Evolutionary conservation across 1,140 invertebrate species (phyloP).

Genomic region (Agrypnia vestita): DNA sequence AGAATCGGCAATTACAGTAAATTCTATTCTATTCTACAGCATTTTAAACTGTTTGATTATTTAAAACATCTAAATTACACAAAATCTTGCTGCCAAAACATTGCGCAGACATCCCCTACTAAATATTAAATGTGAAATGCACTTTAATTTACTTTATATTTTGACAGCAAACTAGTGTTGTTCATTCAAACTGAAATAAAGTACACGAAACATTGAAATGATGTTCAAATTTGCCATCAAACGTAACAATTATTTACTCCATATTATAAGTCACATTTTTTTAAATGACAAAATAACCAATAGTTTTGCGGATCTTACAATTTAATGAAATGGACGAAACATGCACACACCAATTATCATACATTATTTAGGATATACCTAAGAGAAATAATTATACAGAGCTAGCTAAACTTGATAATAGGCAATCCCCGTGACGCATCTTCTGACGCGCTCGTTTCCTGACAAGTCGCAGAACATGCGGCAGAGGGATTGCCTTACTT

Average conservation of each 20-base stretch:
- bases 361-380: slow-evolving; percentile 50
- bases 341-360: slow-evolving; percentile 59
- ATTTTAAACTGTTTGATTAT: slow-evolving; percentile 57
- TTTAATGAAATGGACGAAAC: slow-evolving; percentile 60
- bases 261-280: slow-evolving; percentile 29
- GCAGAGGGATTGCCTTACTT: slow-evolving; percentile 1
- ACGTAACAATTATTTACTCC: slow-evolving; percentile 9
- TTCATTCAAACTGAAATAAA: slow-evolving; percentile 32
- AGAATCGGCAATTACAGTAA: slow-evolving; percentile 62
- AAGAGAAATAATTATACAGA: slow-evolving; percentile 52
- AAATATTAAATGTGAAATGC: slow-evolving; percentile 57
- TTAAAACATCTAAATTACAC: slow-evolving; percentile 62
- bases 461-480: neutral
- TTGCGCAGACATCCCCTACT: slow-evolving; percentile 54
- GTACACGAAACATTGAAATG: slow-evolving; percentile 1
- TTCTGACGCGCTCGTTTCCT: neutral
- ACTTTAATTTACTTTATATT: slow-evolving; percentile 43
- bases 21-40: slow-evolving; percentile 60
- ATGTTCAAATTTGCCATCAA: slow-evolving; percentile 1
- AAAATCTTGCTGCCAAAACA: slow-evolving; percentile 58
- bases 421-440: slow-evolving; percentile 19
- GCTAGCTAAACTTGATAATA: slow-evolving; percentile 20
- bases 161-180: slow-evolving; percentile 45
- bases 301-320: slow-evolving; percentile 50
- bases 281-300: slow-evolving; percentile 45